Percentiles rank a stretch among this genome's conserved stretches.
phyloP scores from a whole-genome alignment of 1,140 invertebrate species.

The Listronotus oregonensis region DNA sequence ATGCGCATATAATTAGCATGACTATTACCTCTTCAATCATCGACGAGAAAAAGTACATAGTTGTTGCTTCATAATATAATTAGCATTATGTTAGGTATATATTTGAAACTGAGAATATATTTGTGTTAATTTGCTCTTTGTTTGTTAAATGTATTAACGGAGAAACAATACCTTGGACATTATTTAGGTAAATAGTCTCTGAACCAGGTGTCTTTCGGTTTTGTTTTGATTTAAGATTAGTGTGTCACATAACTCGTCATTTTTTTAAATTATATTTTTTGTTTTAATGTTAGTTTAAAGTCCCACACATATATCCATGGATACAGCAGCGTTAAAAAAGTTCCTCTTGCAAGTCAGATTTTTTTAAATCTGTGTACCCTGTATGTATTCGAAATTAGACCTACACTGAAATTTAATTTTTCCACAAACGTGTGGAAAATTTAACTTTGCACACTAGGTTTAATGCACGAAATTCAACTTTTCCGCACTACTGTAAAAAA shows the following conservation, averaged over 20 bases:
- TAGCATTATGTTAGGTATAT: constrained; percentile 16
- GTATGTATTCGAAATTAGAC: no score
- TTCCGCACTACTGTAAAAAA: no score
- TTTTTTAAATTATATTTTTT: no score
- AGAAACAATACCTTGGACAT: constrained; percentile 24
- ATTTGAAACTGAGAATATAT: constrained; percentile 1
- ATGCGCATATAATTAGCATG: constrained; percentile 29
- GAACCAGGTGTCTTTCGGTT: constrained; percentile 15
- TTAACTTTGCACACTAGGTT: no score
- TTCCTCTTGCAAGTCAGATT: no score
- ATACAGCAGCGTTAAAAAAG: no score
- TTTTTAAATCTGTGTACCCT: no score
- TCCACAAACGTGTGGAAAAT: no score
- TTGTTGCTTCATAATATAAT: constrained; percentile 21
- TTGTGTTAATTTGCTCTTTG: constrained; percentile 15
- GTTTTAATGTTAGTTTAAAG: no score
- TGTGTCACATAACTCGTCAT: constrained; percentile 3
- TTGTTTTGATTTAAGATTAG: constrained; percentile 20
- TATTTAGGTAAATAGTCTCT: constrained; percentile 12
- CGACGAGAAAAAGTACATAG: constrained; percentile 7
- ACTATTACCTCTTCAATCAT: constrained; percentile 24
- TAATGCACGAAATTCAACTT: no score
- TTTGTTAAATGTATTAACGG: constrained; percentile 22
- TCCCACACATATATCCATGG: no score
- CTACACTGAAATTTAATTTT: no score